These are phyloP conservation scores for Balanococcus diminutus DNA, from an alignment of 2,888 invertebrate species.

Conservation along the genomic window DNA sequence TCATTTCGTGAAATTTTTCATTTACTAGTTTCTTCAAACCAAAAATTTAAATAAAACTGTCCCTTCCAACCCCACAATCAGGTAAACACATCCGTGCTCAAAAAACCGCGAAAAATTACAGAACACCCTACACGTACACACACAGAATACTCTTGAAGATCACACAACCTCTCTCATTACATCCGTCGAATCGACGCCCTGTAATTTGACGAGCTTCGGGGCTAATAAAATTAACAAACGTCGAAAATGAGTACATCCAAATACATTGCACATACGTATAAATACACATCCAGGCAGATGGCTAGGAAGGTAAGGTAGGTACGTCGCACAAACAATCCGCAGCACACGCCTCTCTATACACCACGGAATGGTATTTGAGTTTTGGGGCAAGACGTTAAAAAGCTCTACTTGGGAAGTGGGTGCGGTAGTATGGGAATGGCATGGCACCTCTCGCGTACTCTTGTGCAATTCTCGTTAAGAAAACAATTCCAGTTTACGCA, in stretches of 20 bases:
- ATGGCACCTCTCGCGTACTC: not conserved
- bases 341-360: not conserved
- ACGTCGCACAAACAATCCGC: not conserved
- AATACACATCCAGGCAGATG: not conserved
- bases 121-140: not conserved
- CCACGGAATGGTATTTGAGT: not conserved
- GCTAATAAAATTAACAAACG: conserved; percentile 38
- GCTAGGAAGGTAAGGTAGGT: not conserved
- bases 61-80: too few relatives aligned
- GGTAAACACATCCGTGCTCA: too few relatives aligned
- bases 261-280: not conserved
- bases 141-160: not conserved
- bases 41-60: too few relatives aligned
- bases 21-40: too few relatives aligned
- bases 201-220: conserved; percentile 33
- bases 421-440: not conserved
- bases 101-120: not conserved
- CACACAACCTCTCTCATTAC: not conserved
- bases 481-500: conserved; percentile 45
- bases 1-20: too few relatives aligned
- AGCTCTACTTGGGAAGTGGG: not conserved
- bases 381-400: not conserved
- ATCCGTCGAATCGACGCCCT: not conserved
- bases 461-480: conserved; percentile 11
- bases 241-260: not conserved